These are phyloP conservation scores for Natator depressus DNA, from an alignment of 2,113 vertebrate species.

Conservation along the genomic window DNA sequence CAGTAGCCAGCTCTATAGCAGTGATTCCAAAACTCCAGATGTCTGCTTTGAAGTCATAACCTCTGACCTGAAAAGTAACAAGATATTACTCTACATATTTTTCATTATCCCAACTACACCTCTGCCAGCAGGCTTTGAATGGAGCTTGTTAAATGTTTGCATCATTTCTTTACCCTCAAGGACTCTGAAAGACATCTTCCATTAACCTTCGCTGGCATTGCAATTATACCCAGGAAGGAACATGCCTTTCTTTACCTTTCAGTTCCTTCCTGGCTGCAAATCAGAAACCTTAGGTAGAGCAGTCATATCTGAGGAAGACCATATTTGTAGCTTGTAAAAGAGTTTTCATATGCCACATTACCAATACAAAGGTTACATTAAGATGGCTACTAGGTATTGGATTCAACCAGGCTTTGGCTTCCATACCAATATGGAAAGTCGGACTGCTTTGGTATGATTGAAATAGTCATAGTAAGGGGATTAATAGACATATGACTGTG, in stretches of 20 bases:
- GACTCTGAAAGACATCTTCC: fast-evolving
- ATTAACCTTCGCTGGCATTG: not conserved
- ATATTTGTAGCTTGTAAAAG: not conserved
- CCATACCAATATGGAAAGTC: not conserved
- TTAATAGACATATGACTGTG: not conserved
- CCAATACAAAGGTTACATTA: not conserved
- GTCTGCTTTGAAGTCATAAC: conserved; percentile 99
- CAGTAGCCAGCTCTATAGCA: conserved; percentile 96
- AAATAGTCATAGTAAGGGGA: not conserved
- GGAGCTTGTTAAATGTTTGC: not conserved
- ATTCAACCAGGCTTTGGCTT: not conserved
- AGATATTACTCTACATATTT: not conserved
- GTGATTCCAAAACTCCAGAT: conserved; percentile 99
- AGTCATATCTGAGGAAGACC: not conserved
- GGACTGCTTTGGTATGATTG: not conserved
- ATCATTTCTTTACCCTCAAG: not conserved
- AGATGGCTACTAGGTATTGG: not conserved
- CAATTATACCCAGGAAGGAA: not conserved
- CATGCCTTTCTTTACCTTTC: not conserved
- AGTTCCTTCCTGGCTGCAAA: not conserved
- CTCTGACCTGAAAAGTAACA: conserved; percentile 85
- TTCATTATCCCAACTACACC: not conserved
- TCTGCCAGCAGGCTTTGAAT: not conserved
- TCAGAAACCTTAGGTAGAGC: not conserved
- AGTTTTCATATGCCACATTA: not conserved